These are phyloP conservation scores for Rhinophrynus dorsalis DNA, from an alignment of 2,797 vertebrate genomes.

Conservation along the genomic window DNA sequence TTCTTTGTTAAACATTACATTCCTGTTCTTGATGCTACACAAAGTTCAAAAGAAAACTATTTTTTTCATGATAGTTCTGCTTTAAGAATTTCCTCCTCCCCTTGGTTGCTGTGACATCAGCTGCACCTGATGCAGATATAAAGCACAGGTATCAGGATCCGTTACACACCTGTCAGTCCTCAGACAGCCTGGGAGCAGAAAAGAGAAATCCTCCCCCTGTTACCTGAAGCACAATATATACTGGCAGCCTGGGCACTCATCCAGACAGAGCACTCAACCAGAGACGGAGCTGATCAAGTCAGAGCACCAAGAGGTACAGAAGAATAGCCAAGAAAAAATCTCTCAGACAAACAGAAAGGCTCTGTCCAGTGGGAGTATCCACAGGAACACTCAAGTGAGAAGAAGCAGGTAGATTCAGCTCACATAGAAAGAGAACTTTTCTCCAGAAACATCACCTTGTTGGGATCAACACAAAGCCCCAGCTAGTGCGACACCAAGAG, in stretches of 20 bases:
- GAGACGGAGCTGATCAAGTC: constrained; percentile 16
- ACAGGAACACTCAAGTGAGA: background rate
- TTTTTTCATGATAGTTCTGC: too few species aligned
- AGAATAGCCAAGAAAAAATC: background rate
- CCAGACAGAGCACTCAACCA: constrained; percentile 16
- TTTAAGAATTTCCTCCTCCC: constrained; percentile 39
- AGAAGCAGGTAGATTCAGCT: constrained; percentile 7
- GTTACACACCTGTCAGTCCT: constrained; percentile 41
- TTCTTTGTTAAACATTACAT: too few species aligned
- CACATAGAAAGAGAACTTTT: background rate
- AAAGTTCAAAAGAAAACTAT: too few species aligned
- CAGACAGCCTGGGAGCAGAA: background rate
- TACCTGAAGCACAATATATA: constrained; percentile 11
- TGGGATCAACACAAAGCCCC: background rate
- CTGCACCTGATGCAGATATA: constrained; percentile 43
- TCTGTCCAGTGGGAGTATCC: background rate
- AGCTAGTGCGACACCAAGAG: background rate
- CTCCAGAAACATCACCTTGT: background rate
- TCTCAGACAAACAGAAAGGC: background rate
- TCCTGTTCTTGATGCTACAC: too few species aligned
- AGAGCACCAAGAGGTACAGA: constrained; percentile 28
- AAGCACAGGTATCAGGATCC: constrained; percentile 42
- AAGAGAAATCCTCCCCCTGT: background rate
- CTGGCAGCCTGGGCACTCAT: constrained; percentile 16
- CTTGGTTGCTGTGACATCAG: constrained; percentile 35